Percentiles rank a stretch among this genome's conserved stretches.
phyloP scores from a whole-genome alignment of 2,797 vertebrate species.

The Crossoptilon crossoptilon region DNA sequence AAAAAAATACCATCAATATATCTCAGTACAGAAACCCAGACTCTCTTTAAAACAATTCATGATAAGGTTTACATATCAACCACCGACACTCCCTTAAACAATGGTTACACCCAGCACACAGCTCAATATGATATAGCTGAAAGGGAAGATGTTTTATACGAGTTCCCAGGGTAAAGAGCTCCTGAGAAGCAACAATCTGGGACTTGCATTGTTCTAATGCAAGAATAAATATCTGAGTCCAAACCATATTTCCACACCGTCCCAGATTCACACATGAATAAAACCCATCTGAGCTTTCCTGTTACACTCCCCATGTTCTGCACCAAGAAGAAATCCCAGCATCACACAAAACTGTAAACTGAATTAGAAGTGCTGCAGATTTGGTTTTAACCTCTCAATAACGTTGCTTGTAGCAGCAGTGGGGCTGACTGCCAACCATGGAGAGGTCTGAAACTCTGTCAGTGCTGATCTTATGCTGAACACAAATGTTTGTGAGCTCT shows the following conservation, averaged over 20 bases:
- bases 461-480: neutral
- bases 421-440: neutral
- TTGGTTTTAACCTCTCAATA: conserved; percentile 18
- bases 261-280: conserved; percentile 63
- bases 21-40: conserved; percentile 14
- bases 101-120: conserved; percentile 56
- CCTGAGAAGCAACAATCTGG: conserved; percentile 24
- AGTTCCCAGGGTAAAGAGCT: conserved; percentile 74
- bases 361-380: conserved; percentile 8
- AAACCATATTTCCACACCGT: conserved; percentile 56
- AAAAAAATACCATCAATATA: conserved; percentile 5
- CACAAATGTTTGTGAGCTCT: conserved; percentile 23
- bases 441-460: conserved; percentile 8
- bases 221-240: conserved; percentile 70
- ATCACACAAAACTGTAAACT: neutral
- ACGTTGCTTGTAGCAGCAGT: neutral
- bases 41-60: conserved; percentile 25
- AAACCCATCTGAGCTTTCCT: conserved; percentile 34
- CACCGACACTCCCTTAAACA: conserved; percentile 36
- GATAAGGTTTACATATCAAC: conserved; percentile 5
- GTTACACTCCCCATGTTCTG: conserved; percentile 12
- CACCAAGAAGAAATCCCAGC: neutral
- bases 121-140: conserved; percentile 54
- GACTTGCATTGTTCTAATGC: conserved; percentile 73
- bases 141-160: conserved; percentile 54